phyloP scores from a whole-genome alignment of 2,888 invertebrate species.

The Mythimna albipuncta region DNA sequence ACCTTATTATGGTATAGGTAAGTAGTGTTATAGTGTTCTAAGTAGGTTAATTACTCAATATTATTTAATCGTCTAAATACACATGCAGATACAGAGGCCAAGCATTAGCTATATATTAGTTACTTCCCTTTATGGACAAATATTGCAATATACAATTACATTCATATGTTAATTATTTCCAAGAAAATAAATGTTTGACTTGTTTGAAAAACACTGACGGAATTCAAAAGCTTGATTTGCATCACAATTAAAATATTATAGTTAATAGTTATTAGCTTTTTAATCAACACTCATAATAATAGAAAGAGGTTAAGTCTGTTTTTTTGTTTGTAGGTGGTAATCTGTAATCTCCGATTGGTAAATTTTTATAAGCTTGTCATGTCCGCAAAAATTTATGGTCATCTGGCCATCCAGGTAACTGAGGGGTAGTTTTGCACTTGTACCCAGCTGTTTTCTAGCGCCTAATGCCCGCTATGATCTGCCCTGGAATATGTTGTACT shows the following conservation, averaged over 20 bases:
- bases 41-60: neutral
- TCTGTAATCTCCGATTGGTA: too few species aligned
- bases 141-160: neutral
- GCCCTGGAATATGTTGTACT: too few species aligned
- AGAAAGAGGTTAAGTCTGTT: too few species aligned
- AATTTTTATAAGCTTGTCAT: too few species aligned
- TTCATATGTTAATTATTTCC: neutral
- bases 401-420: too few species aligned
- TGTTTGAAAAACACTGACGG: neutral
- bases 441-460: too few species aligned
- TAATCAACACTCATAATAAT: too few species aligned
- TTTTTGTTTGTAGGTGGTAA: too few species aligned
- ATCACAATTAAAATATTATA: neutral
- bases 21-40: neutral
- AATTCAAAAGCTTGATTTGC: neutral
- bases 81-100: neutral
- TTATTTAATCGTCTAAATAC: conserved; percentile 4
- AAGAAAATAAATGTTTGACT: neutral
- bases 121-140: neutral
- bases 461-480: too few species aligned
- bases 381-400: too few species aligned
- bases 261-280: neutral
- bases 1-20: neutral
- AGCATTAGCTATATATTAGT: neutral
- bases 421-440: too few species aligned